A percentile compares a stretch with the other conserved stretches of the same genome.
Evolutionary conservation across 1,140 invertebrate genomes (phyloP).

Genomic region (Drosophila kanapiae): DNA sequence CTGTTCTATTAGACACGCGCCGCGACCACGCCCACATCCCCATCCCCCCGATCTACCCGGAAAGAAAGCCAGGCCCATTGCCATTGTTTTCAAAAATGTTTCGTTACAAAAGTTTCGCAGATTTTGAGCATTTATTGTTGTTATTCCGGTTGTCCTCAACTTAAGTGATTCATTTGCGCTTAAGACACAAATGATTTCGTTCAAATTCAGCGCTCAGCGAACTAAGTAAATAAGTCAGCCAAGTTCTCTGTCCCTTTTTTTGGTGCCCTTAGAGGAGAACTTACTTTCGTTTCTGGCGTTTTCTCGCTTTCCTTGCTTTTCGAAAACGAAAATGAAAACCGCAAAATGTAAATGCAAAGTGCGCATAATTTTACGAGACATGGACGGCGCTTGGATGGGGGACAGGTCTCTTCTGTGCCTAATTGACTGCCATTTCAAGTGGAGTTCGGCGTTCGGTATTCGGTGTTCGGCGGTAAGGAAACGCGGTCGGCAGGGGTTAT

Average conservation of each 20-base stretch:
- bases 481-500: slow-evolving; percentile 39
- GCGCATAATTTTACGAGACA: slow-evolving; percentile 70
- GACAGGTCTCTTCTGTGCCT: slow-evolving; percentile 59
- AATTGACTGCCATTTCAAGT: slow-evolving; percentile 67
- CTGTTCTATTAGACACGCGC: slow-evolving; percentile 75
- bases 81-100: slow-evolving; percentile 52
- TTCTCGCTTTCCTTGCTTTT: neutral
- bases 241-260: slow-evolving; percentile 50
- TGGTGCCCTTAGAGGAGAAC: slow-evolving; percentile 9
- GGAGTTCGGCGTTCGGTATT: slow-evolving; percentile 21
- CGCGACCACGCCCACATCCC: slow-evolving; percentile 24
- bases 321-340: slow-evolving; percentile 47
- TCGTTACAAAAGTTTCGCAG: slow-evolving; percentile 57
- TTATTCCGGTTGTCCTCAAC: slow-evolving; percentile 52
- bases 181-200: slow-evolving; percentile 76
- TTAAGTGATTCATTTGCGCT: slow-evolving; percentile 82
- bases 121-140: slow-evolving; percentile 52
- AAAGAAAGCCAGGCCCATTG: neutral
- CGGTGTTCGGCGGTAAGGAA: neutral
- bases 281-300: slow-evolving; percentile 24
- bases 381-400: neutral
- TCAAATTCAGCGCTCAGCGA: slow-evolving; percentile 70
- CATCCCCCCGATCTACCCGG: no score
- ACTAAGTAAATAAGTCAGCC: slow-evolving; percentile 76
- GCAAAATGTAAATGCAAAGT: slow-evolving; percentile 78